Percentiles rank a stretch among this genome's conserved stretches.
Conservation (phyloP, 2,113 vertebrate species). For the Chrysemys picta region DNA sequence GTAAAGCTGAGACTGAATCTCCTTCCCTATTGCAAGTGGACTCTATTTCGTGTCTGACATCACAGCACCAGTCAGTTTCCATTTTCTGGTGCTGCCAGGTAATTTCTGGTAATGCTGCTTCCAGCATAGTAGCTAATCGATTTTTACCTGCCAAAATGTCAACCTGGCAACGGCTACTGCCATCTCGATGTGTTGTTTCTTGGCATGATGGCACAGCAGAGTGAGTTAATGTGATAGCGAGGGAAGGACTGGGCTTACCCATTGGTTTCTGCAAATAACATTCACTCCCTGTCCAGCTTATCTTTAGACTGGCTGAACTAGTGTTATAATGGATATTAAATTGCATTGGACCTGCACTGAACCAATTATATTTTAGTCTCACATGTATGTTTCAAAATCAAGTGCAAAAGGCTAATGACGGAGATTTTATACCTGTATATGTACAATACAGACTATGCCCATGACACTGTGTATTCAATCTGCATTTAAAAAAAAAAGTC, state of each 20-base stretch:
- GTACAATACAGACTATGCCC: not conserved
- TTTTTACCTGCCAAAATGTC: not conserved
- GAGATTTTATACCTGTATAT: not conserved
- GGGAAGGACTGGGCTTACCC: conserved; percentile 18
- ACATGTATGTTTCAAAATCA: not conserved
- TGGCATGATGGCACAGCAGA: not conserved
- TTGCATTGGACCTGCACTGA: conserved; percentile 1
- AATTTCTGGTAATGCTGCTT: not conserved
- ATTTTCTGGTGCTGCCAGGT: not conserved
- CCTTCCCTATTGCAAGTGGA: not conserved
- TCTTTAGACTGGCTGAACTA: conserved; percentile 35
- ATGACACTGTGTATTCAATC: too few species aligned
- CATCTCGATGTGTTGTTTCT: not conserved
- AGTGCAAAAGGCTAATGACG: not conserved
- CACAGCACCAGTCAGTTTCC: not conserved
- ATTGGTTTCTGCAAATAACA: not conserved
- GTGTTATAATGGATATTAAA: conserved; percentile 22
- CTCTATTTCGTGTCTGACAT: not conserved
- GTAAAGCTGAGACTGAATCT: not conserved
- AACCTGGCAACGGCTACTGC: not conserved
- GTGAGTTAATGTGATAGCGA: not conserved
- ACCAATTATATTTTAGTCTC: not conserved
- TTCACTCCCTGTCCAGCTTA: conserved; percentile 7
- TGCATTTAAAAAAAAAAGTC: not conserved
- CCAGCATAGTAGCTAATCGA: not conserved